phyloP scores from a whole-genome alignment of 1,140 invertebrate species.

The Penaeus japonicus region DNA sequence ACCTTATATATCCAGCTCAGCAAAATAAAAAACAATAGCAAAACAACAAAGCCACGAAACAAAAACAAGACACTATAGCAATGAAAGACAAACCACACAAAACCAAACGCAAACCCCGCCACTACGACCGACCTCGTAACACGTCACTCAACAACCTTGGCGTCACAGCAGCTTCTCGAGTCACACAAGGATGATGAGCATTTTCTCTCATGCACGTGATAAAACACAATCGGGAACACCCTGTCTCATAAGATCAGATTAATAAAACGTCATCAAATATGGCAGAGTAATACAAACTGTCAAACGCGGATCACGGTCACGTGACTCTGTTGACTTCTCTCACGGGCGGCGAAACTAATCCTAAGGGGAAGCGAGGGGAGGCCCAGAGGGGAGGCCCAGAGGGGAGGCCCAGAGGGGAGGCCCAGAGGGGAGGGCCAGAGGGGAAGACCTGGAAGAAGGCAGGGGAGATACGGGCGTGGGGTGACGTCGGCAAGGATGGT shows the following conservation, averaged over 20 bases:
- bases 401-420: not conserved
- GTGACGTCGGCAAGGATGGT: not conserved
- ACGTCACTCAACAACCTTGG: too few species aligned
- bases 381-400: not conserved
- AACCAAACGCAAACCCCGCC: too few species aligned
- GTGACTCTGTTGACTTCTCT: conserved; percentile 49
- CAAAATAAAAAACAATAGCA: too few species aligned
- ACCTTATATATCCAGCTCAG: too few species aligned
- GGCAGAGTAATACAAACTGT: not conserved
- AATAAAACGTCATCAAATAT: conserved; percentile 28
- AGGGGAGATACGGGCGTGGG: not conserved
- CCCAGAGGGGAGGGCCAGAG: not conserved
- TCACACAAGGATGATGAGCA: too few species aligned
- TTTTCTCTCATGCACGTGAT: conserved; percentile 36
- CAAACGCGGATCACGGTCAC: not conserved
- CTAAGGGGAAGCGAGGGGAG: not conserved
- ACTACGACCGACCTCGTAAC: too few species aligned
- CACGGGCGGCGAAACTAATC: conserved; percentile 17
- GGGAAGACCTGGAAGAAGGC: not conserved
- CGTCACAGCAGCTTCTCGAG: too few species aligned
- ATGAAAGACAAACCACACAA: not conserved
- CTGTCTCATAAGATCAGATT: conserved; percentile 41
- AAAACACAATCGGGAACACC: conserved; percentile 42
- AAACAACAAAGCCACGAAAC: not conserved
- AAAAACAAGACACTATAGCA: not conserved